phyloP scores from a whole-genome alignment of 2,113 vertebrate genomes.

The Phalacrocorax aristotelis region DNA sequence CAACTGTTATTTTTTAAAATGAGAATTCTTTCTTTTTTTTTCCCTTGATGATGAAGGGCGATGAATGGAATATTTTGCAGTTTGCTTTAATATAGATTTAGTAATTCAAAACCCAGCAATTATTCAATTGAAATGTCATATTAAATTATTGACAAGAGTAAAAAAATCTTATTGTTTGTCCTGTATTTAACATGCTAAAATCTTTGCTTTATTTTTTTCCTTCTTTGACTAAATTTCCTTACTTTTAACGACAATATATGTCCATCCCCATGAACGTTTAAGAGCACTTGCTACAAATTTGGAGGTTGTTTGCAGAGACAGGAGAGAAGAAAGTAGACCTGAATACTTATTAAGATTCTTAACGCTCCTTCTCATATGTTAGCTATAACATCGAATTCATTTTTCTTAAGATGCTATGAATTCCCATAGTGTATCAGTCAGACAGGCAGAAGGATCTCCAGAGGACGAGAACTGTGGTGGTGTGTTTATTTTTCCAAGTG shows the following conservation, averaged over 20 bases:
- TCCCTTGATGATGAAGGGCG: neutral
- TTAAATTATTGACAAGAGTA: neutral
- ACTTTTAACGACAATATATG: neutral
- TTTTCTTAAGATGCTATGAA: neutral
- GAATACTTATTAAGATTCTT: neutral
- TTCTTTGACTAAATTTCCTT: neutral
- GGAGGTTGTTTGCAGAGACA: neutral
- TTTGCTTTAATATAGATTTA: neutral
- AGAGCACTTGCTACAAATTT: neutral
- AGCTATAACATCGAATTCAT: neutral
- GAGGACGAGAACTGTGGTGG: neutral
- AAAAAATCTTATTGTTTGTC: neutral
- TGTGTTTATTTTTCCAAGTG: neutral
- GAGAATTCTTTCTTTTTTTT: neutral
- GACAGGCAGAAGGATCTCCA: neutral
- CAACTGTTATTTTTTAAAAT: neutral
- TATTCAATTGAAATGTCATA: neutral
- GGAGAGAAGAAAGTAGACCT: neutral
- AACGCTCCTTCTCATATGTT: neutral
- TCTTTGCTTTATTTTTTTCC: constrained; percentile 18
- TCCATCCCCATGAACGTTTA: neutral
- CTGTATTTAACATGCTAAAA: neutral
- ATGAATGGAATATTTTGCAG: neutral
- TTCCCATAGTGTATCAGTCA: neutral
- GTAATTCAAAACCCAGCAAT: neutral